Conservation (phyloP, 1,140 invertebrate species). For the Pseudomyrmex cubaensis region DNA sequence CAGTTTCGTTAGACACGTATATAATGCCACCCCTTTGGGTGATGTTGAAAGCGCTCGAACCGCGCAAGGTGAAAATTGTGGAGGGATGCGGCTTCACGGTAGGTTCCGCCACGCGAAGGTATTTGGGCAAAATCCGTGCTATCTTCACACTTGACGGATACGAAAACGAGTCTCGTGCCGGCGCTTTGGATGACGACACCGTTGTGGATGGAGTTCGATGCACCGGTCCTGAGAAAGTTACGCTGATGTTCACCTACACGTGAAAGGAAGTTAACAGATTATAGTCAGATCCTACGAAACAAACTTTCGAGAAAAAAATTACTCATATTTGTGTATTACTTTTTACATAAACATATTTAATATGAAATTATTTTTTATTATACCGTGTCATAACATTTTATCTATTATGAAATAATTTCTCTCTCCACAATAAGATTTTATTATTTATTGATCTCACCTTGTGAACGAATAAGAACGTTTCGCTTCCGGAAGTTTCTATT, state of each 20-base stretch:
- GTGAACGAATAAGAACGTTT: neutral
- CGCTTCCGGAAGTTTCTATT: slow-evolving; percentile 1
- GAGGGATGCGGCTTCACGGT: slow-evolving; percentile 70
- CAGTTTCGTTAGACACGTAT: slow-evolving; percentile 84
- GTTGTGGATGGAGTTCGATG: slow-evolving; percentile 77
- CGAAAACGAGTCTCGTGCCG: slow-evolving; percentile 65
- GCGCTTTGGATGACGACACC: slow-evolving; percentile 63
- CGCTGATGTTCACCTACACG: slow-evolving; percentile 78
- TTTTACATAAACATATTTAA: neutral
- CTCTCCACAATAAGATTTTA: neutral
- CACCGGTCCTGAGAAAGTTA: slow-evolving; percentile 80
- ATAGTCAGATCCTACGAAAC: neutral
- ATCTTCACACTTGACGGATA: slow-evolving; percentile 73
- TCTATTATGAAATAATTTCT: neutral
- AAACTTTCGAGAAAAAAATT: slow-evolving; percentile 4
- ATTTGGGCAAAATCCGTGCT: slow-evolving; percentile 73
- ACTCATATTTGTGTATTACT: neutral
- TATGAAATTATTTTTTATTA: neutral
- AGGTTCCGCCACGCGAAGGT: slow-evolving; percentile 80
- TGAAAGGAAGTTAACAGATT: slow-evolving; percentile 1
- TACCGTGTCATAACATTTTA: no score
- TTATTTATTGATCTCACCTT: neutral
- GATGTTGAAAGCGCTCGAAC: slow-evolving; percentile 84
- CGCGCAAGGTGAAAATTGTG: slow-evolving; percentile 73
- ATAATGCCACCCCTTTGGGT: slow-evolving; percentile 86